These are phyloP conservation scores for Lepilemur septentrionalis DNA, from an alignment of 2,797 vertebrate genomes.

Conservation along the genomic window DNA sequence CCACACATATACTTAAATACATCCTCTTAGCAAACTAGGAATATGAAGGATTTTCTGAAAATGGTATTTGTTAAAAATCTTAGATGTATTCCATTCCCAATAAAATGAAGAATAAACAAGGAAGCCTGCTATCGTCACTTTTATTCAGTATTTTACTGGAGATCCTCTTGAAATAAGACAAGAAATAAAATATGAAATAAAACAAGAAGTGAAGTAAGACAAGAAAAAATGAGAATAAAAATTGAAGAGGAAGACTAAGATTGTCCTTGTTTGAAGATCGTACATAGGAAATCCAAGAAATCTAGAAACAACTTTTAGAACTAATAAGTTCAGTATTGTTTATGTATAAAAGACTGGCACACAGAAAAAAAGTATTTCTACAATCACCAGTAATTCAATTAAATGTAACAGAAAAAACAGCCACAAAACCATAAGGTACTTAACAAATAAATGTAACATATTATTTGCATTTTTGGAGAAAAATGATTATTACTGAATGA, in stretches of 20 bases:
- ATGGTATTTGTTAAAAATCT: not conserved
- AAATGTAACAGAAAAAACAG: not conserved
- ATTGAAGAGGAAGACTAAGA: not conserved
- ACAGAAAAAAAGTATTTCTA: not conserved
- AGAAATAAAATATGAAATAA: not conserved
- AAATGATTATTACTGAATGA: not conserved
- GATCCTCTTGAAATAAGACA: not conserved
- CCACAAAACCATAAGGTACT: not conserved
- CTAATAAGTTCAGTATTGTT: not conserved
- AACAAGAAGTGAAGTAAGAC: not conserved
- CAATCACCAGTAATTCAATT: not conserved
- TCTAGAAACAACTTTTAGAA: not conserved
- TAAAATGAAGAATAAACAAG: not conserved
- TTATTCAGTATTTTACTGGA: not conserved
- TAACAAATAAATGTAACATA: not conserved
- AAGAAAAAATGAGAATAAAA: not conserved
- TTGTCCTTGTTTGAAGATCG: not conserved
- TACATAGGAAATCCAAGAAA: not conserved
- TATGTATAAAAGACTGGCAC: not conserved
- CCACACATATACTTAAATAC: not conserved
- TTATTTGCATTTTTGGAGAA: not conserved
- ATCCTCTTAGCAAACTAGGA: not conserved
- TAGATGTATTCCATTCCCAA: not conserved
- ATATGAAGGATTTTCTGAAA: not conserved
- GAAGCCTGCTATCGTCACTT: not conserved